Base-by-base conservation (phyloP, 2,888 invertebrate genomes). In the Microctonus brassicae region DNA sequence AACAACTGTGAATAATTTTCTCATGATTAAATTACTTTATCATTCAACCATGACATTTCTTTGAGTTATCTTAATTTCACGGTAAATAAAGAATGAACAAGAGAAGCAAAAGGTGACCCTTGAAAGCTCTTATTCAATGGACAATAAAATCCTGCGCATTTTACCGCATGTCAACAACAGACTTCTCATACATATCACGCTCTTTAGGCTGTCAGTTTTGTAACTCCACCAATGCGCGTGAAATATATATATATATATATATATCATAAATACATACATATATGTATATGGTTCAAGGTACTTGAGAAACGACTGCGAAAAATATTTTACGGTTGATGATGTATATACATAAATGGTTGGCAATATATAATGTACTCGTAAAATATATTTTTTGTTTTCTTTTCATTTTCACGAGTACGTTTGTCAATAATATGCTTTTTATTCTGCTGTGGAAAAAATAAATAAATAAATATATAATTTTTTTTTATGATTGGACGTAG, bases 161-260 rank as follows among this genome's bases (percentile, higher is more conserved):
- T 26, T 22, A 34, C 22, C n/a, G 39, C n/a, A 39, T 39, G 68
- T 68, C 68, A 69, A 55, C 24, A 62, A 47, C 72, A 72, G 72
- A 72, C 57, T 69, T 64, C 65, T 62, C 72, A 64, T 69, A 72
- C 69, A 72, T 69, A 69, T 63, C 69, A 69, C 53, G 69, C 57
- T 62, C 69, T 69, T 72, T 63, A 72, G 71, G 47, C 72, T 58
- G 72, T 72, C 72, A 72, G 69, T 68, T 72, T 22, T 55, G 69
- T 72, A 72, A 62, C 69, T 72, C 61, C 60, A 20, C 66, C 57
- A 42, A 62, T 62, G 62, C n/a, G 39, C 42, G 34, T 11, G 22
- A n/a, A 36, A n/a, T 11, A 62, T 36, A 62, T 62, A 20, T 34
- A 22, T 61, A 36, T 22, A 36, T 5, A n/a, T n/a, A n/a, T n/a